A percentile compares a stretch with the other conserved stretches of the same genome.
phyloP scores from a whole-genome alignment of 2,113 vertebrate species.

The Theristicus caerulescens region DNA sequence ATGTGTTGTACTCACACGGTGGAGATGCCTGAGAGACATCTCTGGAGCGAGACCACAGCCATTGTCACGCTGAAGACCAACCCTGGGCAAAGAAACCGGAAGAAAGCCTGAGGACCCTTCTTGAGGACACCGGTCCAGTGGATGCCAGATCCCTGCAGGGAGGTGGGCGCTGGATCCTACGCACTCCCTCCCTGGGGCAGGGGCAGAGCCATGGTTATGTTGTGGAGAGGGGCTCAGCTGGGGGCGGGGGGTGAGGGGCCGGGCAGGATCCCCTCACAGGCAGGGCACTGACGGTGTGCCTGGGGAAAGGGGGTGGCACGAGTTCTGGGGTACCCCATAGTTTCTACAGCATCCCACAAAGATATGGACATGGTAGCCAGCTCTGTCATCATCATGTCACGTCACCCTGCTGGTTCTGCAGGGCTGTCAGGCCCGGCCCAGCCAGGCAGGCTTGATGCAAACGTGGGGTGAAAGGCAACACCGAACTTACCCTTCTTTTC shows the following conservation, averaged over 20 bases:
- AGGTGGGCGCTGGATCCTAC: too few species aligned
- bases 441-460: not conserved
- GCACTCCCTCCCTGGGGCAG: not conserved
- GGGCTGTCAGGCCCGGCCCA: not conserved
- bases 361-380: not conserved
- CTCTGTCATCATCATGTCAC: not conserved
- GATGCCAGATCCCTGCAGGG: not conserved
- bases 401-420: not conserved
- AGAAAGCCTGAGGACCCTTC: not conserved
- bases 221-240: not conserved
- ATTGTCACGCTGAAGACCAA: not conserved
- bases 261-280: not conserved
- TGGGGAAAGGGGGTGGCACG: not conserved
- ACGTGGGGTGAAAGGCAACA: not conserved
- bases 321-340: not conserved
- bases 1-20: not conserved
- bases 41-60: not conserved
- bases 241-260: not conserved
- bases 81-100: not conserved
- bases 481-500: not conserved
- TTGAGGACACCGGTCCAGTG: not conserved
- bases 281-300: not conserved
- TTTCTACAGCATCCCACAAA: not conserved
- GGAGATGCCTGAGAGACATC: not conserved
- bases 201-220: not conserved